Evolutionary conservation across 2,113 vertebrate species (phyloP), one percentile per base, ranked within the genome.

Genomic region (Hippocampus mohnikei): DNA sequence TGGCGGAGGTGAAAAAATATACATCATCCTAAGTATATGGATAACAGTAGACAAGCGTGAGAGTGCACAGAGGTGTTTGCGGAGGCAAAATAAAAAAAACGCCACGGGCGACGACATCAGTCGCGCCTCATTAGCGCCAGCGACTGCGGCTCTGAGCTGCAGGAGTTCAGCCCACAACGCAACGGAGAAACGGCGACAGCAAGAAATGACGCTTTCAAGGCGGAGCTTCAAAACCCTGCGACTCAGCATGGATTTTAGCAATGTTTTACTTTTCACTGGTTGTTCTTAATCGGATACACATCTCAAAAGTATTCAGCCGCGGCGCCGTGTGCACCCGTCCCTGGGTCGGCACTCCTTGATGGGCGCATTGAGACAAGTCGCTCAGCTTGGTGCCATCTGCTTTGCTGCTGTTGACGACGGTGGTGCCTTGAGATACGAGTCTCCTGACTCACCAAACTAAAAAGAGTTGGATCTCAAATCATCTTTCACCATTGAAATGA

Each of bases 121-220:
- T 60, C 58, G 27, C 27, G 58, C 58, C 58, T 60, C 58, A 60
- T 60, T 60, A 60, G 58, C 27, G 15, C 58, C 29, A 33, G 15
- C 7, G 58, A 20, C 58, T 60, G 58, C 15, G 16, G 58, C 16
- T 60, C 58, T 5, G 27, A 60, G 58, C 58, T 33, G 27, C 58
- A 60, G 58, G 58, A 60, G 58, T 33, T 60, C 58, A 60, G 27
- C 58, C 58, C 58, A 33, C 58, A 60, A 33, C 58, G 3, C 7
- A 33, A 60, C 16, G 15, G 29, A 16, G 27, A 60, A 60, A 60
- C 16, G 27, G 27, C 2, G 27, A 60, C 27, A 29, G 58, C 58
- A 27, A 27, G 58, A 60, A 60, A 27, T 60, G 58, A 60, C 58
- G 29, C 58, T 60, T 60, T 60, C 2, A 60, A 60, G 58, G 58